These are phyloP conservation scores for Dasyprocta punctata DNA, from an alignment of 2,113 vertebrate species.

Conservation along the genomic window DNA sequence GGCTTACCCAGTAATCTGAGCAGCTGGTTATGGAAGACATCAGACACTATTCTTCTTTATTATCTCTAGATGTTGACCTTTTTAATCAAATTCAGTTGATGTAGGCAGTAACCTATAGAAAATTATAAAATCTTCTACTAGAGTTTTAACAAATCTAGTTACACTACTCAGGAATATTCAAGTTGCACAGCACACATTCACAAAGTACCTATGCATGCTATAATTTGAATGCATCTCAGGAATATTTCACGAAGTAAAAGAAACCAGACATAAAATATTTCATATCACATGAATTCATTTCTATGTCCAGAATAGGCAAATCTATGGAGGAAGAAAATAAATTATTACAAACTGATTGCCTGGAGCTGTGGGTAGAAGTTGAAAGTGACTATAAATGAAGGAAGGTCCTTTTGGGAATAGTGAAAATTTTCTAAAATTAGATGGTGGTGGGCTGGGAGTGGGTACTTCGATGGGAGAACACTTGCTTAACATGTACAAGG, in stretches of 20 bases:
- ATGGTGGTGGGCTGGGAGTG: not conserved
- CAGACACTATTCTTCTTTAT: not conserved
- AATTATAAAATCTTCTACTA: not conserved
- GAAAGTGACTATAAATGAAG: not conserved
- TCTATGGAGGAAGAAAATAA: not conserved
- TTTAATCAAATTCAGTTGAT: not conserved
- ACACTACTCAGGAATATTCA: not conserved
- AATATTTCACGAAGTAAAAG: not conserved
- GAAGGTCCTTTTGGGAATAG: not conserved
- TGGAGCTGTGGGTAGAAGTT: not conserved
- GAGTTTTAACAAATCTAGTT: not conserved
- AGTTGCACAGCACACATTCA: not conserved
- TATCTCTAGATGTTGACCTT: not conserved
- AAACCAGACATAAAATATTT: not conserved
- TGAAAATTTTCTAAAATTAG: not conserved
- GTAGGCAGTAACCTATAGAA: not conserved
- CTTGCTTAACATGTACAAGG: not conserved
- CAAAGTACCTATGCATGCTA: not conserved
- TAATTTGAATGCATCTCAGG: not conserved
- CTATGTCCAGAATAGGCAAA: not conserved
- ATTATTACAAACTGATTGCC: not conserved
- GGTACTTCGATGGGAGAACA: not conserved
- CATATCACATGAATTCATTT: rapidly evolving
- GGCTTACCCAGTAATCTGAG: not conserved
- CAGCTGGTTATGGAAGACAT: not conserved